Base-by-base conservation (phyloP, 2,113 vertebrate genomes). In the Apeltes quadracus region DNA sequence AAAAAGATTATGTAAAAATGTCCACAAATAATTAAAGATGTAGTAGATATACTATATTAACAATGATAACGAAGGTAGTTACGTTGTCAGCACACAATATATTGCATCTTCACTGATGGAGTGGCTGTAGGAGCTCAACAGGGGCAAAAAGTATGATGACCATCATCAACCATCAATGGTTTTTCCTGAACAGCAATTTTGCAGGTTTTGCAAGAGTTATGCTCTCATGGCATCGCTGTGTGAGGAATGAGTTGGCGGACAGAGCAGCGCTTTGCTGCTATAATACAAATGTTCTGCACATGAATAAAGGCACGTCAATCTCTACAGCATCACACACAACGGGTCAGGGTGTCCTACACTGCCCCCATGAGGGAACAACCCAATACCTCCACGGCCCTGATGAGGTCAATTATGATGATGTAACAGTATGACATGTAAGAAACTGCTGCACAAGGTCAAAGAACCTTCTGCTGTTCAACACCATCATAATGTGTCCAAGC, bases 361-460 rank as follows among this genome's bases (percentile, higher is more conserved):
- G 76, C 81, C 83, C 79, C 82, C 79, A 18, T 59, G 65, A 84
- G 88, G 77, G 8, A 50, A 61, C 6, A 22, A 18, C 3, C 23
- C 1, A 38, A n/a, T 48, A 53, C n/a, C 29, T 27, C 63, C n/a
- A 29, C 3, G 1, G 6, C 20, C 8, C 3, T 3, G 1, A 3
- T 27, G 38, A 50, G 41, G 50, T 1, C 46, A n/a, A 16, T 29
- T 20, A 50, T 50, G 46, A 50, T 22, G n/a, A 22, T 50, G 61
- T 38, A 10, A 46, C 3, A 69, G 15, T 54, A 39, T 25, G 18
- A 54, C 32, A 12, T 25, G 20, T 39, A 38, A 2, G 41, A 25
- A 48, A 22, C 15, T 61, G 16, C 39, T 39, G 2, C 57, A 7
- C 11, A 22, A 46, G 11, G 7, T 56, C 22, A 7, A 50, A 61